Base-by-base conservation (phyloP, 2,113 vertebrate genomes). In the Collichthys lucidus region DNA sequence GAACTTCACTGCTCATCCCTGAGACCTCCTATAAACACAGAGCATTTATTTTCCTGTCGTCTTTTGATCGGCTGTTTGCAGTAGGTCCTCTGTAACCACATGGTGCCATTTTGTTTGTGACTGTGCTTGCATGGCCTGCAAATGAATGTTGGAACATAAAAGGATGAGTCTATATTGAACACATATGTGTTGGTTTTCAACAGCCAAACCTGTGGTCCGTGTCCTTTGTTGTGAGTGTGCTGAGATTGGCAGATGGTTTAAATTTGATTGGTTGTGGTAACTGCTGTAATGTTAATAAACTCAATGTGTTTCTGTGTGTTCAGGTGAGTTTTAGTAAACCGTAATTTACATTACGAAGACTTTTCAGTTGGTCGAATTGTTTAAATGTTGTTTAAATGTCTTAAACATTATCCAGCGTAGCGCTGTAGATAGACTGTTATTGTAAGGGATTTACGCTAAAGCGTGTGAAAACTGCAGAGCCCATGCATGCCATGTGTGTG, bases 51-150 rank as follows among this genome's bases (percentile, higher is more conserved):
- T 75, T 63, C 61, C 71, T 26, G n/a, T 20, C 31, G 1, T 69
- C 81, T 73, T 90, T 82, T 90, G 79, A 90, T 85, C 55, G 10
- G 9, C 68, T 82, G 85, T 82, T 86, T 86, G 76, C 57, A 49
- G 35, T 24, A 66, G 62, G 62, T 75, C 74, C 66, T 63, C 35
- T 6, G 11, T 60, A 55, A 82, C 91, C 78, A 59, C 86, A 88
- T 53, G 86, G 85, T 75, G 83, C 87, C 87, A 4, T 80, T 88
- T 85, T 88, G 76, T 90, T 92, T 91, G 87, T 60, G 74, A 57
- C 86, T 47, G 3, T 42, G 40, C 61, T 72, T 59, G 20, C 53
- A 42, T 77, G 80, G 76, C 82, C 46, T 64, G 70, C 62, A 88
- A 79, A 85, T 85, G 66, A 86, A 82, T 67, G 77, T 29, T 26